These are phyloP conservation scores for Dinoponera quadriceps DNA, from an alignment of 1,140 invertebrate genomes.

Conservation along the genomic window DNA sequence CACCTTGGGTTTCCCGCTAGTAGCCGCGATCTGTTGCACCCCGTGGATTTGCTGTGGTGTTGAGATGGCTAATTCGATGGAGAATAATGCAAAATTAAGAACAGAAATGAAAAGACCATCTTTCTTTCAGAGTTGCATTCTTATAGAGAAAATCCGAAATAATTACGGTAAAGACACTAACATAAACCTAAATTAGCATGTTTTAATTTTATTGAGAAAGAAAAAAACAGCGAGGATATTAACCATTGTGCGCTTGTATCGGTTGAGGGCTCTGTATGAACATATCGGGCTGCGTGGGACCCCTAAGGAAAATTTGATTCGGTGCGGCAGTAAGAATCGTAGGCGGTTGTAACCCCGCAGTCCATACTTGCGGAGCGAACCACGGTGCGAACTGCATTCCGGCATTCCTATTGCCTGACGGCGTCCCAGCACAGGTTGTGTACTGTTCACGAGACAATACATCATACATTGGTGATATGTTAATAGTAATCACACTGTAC, in stretches of 20 bases:
- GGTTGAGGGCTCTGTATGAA: slow-evolving; percentile 94
- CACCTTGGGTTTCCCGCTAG: slow-evolving; percentile 85
- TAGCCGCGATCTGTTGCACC: slow-evolving; percentile 82
- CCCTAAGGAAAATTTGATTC: slow-evolving; percentile 94
- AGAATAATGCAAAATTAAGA: slow-evolving; percentile 4
- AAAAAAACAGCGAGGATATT: slow-evolving; percentile 77
- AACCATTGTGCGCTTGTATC: slow-evolving; percentile 88
- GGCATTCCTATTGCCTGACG: slow-evolving; percentile 87
- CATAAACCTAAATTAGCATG: too few species aligned
- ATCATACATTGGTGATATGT: background rate
- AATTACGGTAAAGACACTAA: slow-evolving; percentile 47
- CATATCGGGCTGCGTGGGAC: slow-evolving; percentile 92
- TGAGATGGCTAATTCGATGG: slow-evolving; percentile 80
- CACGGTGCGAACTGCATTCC: slow-evolving; percentile 87
- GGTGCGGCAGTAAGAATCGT: slow-evolving; percentile 88
- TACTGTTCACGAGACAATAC: slow-evolving; percentile 76
- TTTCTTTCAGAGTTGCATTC: slow-evolving; percentile 1
- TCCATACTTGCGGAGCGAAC: slow-evolving; percentile 89
- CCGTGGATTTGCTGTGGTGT: slow-evolving; percentile 86
- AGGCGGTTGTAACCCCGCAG: slow-evolving; percentile 89
- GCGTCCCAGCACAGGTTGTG: slow-evolving; percentile 87
- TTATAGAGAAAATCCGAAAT: slow-evolving; percentile 29
- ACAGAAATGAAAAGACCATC: too few species aligned
- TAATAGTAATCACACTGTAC: background rate
- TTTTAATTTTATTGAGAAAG: too few species aligned